These are phyloP conservation scores for Naja naja DNA, from an alignment of 2,113 vertebrate species.

Conservation along the genomic window DNA sequence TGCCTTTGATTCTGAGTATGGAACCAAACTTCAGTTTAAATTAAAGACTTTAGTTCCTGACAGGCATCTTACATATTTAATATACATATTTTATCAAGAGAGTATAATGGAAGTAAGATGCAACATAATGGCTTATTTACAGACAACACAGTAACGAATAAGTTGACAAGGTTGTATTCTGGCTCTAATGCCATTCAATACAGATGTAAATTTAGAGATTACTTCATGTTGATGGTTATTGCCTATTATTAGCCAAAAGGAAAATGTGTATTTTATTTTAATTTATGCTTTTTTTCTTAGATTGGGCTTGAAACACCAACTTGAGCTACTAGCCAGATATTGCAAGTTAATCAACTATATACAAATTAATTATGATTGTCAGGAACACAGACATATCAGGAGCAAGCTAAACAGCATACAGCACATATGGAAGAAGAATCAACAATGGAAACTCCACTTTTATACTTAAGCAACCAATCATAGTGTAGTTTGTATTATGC, in stretches of 20 bases:
- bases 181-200: neutral
- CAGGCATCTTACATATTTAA: neutral
- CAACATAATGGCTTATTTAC: neutral
- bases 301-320: neutral
- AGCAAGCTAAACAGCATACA: neutral
- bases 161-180: neutral
- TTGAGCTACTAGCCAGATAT: neutral
- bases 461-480: neutral
- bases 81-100: neutral
- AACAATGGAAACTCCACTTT: too few species aligned
- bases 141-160: neutral
- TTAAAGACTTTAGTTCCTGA: neutral
- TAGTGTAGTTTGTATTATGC: neutral
- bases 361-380: neutral
- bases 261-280: neutral
- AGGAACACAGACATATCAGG: neutral
- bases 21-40: neutral
- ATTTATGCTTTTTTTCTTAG: neutral
- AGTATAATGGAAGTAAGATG: neutral
- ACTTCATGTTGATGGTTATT: neutral
- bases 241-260: neutral
- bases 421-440: neutral
- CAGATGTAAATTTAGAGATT: neutral
- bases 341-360: neutral
- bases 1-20: neutral